Evolutionary conservation across 2,888 invertebrate genomes (phyloP).

Genomic region (Macrophya annulata): DNA sequence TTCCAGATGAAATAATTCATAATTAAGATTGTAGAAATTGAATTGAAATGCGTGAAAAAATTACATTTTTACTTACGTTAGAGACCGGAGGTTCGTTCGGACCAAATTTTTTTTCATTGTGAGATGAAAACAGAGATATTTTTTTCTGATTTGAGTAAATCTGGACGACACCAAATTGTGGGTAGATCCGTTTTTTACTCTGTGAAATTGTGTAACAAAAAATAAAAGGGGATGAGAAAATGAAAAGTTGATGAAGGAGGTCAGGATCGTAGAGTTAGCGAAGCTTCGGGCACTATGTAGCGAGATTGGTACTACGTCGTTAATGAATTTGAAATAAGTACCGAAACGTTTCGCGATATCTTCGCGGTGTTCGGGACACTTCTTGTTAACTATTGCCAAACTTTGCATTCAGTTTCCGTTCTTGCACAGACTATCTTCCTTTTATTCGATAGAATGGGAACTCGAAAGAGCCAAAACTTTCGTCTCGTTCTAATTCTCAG

Average conservation of each 20-base stretch:
- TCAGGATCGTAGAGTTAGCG: not conserved
- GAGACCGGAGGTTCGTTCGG: no score
- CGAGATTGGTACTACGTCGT: not conserved
- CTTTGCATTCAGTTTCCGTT: slow-evolving; percentile 36
- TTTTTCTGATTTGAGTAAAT: not conserved
- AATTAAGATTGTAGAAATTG: not conserved
- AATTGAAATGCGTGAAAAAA: not conserved
- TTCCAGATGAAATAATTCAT: not conserved
- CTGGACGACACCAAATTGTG: not conserved
- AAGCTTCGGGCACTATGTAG: not conserved
- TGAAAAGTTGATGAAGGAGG: not conserved
- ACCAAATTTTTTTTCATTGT: not conserved
- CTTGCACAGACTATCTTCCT: not conserved
- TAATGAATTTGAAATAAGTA: slow-evolving; percentile 48
- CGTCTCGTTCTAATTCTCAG: slow-evolving; percentile 16
- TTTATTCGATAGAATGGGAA: not conserved
- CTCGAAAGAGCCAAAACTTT: slow-evolving; percentile 35
- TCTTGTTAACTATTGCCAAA: slow-evolving; percentile 44
- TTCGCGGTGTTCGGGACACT: slow-evolving; percentile 6
- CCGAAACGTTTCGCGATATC: slow-evolving; percentile 16
- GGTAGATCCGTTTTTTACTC: not conserved
- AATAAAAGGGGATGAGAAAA: not conserved
- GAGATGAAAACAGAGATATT: not conserved
- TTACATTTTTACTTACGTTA: no score
- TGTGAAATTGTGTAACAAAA: not conserved